A percentile compares a stretch with the other conserved stretches of the same genome.
phyloP scores from a whole-genome alignment of 2,113 vertebrate genomes.

The Dipodomys stephensi region DNA sequence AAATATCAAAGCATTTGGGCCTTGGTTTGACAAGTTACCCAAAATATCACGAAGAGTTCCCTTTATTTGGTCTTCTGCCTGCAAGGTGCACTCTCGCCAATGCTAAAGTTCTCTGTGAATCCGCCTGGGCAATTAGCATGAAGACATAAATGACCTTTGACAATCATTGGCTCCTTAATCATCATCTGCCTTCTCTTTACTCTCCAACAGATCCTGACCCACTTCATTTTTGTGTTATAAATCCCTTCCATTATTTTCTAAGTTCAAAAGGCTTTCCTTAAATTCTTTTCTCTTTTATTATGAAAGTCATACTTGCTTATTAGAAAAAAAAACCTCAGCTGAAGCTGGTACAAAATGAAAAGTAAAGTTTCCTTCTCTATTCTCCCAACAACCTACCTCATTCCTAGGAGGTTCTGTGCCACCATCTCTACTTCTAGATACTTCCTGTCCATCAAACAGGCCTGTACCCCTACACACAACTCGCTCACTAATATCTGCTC shows the following conservation, averaged over 20 bases:
- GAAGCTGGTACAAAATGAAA: constrained; percentile 45
- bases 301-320: constrained; percentile 67
- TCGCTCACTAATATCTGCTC: neutral
- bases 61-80: constrained; percentile 62
- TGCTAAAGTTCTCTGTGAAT: constrained; percentile 49
- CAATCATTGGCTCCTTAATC: constrained; percentile 74
- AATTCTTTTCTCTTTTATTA: constrained; percentile 57
- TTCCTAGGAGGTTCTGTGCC: too few species aligned
- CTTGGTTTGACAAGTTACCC: constrained; percentile 68
- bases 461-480: neutral
- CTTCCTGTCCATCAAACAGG: neutral
- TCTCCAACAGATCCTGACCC: constrained; percentile 72
- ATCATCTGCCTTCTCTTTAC: constrained; percentile 55
- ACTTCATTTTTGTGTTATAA: constrained; percentile 69
- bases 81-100: constrained; percentile 52
- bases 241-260: constrained; percentile 67
- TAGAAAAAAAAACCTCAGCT: constrained; percentile 25
- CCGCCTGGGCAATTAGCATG: constrained; percentile 68
- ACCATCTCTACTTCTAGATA: neutral
- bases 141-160: constrained; percentile 65
- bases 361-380: neutral
- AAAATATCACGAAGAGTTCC: constrained; percentile 52
- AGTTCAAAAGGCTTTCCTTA: constrained; percentile 71
- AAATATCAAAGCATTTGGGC: constrained; percentile 26
- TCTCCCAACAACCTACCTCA: neutral